phyloP scores from a whole-genome alignment of 2,888 invertebrate species.

The Acanthacorydalis orientalis region DNA sequence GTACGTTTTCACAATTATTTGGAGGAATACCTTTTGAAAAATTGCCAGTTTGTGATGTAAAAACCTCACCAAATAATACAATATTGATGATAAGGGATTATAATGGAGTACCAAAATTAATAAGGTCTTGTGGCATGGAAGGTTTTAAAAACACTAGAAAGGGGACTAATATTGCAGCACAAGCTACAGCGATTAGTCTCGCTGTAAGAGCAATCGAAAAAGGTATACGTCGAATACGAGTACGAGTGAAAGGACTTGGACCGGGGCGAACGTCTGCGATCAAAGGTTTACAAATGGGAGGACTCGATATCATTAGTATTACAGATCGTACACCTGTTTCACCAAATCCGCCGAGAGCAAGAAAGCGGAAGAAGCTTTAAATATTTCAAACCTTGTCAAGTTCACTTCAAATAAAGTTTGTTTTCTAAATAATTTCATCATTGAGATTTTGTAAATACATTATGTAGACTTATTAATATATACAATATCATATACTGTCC shows the following conservation, averaged over 20 bases:
- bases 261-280: conserved; percentile 84
- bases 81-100: conserved; percentile 58
- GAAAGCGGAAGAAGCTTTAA: conserved; percentile 73
- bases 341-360: conserved; percentile 65
- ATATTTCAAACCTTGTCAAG: not conserved
- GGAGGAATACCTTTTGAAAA: conserved; percentile 62
- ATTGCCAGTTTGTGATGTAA: conserved; percentile 67
- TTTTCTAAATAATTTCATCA: no score
- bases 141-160: conserved; percentile 92
- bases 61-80: conserved; percentile 77
- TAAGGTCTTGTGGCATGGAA: conserved; percentile 70
- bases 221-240: conserved; percentile 60
- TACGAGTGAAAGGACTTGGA: conserved; percentile 68
- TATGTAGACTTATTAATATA: no score
- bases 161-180: conserved; percentile 93
- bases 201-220: conserved; percentile 49
- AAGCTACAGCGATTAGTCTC: conserved; percentile 74
- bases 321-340: conserved; percentile 82
- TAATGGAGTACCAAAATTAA: conserved; percentile 36
- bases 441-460: no score
- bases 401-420: no score
- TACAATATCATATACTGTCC: no score
- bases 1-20: conserved; percentile 54
- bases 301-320: conserved; percentile 75
- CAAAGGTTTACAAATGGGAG: conserved; percentile 86